These are phyloP conservation scores for Odontamblyopus lacepedii DNA, from an alignment of 2,797 vertebrate genomes.

Conservation along the genomic window DNA sequence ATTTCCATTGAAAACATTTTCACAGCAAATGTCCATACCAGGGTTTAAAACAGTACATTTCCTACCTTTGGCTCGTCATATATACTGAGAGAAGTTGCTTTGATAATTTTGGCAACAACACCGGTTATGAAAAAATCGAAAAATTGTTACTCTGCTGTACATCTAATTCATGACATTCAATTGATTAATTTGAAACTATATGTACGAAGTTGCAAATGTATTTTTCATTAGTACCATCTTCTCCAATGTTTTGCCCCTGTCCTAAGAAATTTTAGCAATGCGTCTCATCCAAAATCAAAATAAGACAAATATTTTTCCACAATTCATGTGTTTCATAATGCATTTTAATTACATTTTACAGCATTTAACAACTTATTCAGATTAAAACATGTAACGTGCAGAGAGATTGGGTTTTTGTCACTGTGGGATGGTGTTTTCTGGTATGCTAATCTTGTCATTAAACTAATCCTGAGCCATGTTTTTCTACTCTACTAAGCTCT, in stretches of 20 bases:
- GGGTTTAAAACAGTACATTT: background rate
- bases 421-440: conserved; percentile 22
- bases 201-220: background rate
- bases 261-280: background rate
- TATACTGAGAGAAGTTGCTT: background rate
- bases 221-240: background rate
- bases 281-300: background rate
- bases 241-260: background rate
- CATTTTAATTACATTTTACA: conserved; percentile 2
- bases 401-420: conserved; percentile 47
- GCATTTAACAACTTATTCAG: background rate
- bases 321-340: background rate
- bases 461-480: conserved; percentile 53
- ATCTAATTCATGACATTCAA: too few relatives aligned
- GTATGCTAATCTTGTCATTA: conserved; percentile 26
- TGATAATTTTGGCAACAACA: background rate
- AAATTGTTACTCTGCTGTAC: too few relatives aligned
- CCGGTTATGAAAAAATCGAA: too few relatives aligned
- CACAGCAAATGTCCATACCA: background rate
- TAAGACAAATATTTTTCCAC: background rate
- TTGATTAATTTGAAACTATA: background rate
- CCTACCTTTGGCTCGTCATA: background rate
- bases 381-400: conserved; percentile 24
- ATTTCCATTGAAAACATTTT: background rate
- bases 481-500: conserved; percentile 22